Conservation (phyloP, 1,140 invertebrate species). For the Drosophila ironensis region DNA sequence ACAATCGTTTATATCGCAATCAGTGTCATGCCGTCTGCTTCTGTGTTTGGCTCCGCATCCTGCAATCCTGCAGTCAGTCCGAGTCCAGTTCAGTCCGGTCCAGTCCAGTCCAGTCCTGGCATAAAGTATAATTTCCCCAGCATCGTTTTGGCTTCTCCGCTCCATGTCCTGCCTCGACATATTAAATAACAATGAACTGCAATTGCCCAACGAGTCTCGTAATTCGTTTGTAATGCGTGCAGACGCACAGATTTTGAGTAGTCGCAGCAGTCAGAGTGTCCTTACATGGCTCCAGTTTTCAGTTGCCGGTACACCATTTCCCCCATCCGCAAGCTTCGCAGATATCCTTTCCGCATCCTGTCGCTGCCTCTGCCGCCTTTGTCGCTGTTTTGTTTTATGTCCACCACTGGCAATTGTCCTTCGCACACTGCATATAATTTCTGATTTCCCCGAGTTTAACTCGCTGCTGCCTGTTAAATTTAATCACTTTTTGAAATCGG, state of each 20-base stretch:
- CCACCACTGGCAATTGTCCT: conserved; percentile 44
- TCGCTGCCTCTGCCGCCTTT: conserved; percentile 17
- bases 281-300: background rate
- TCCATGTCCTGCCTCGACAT: conserved; percentile 48
- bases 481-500: conserved; percentile 57
- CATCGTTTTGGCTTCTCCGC: background rate
- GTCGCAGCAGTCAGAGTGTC: conserved; percentile 34
- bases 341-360: background rate
- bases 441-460: conserved; percentile 65
- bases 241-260: conserved; percentile 78
- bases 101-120: background rate
- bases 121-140: no score
- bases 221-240: conserved; percentile 79
- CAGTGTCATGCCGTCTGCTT: conserved; percentile 74
- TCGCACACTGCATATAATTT: conserved; percentile 58
- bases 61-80: conserved; percentile 48
- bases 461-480: conserved; percentile 65
- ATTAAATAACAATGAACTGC: conserved; percentile 81
- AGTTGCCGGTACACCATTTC: conserved; percentile 14
- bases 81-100: conserved; percentile 20
- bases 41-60: conserved; percentile 33
- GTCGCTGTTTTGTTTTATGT: conserved; percentile 60
- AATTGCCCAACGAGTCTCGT: conserved; percentile 77
- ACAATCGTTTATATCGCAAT: conserved; percentile 81
- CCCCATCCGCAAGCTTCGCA: background rate